phyloP scores from a whole-genome alignment of 2,113 vertebrate species.

The Heterochromis multidens region DNA sequence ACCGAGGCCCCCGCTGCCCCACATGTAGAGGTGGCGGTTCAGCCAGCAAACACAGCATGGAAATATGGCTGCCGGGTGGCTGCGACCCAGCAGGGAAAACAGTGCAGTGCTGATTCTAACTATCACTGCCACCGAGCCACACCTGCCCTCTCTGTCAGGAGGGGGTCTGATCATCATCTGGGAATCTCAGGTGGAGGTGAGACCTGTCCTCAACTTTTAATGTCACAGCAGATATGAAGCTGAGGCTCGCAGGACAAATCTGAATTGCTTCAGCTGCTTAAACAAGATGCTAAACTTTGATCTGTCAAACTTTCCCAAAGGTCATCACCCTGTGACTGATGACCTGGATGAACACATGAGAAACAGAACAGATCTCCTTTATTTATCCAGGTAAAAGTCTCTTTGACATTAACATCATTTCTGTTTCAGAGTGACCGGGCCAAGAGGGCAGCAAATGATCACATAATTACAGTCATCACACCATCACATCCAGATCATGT shows the following conservation, averaged over 20 bases:
- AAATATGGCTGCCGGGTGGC: neutral
- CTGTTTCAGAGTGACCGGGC: neutral
- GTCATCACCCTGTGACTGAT: neutral
- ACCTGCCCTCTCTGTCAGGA: neutral
- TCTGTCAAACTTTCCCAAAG: neutral
- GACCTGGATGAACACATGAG: neutral
- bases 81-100: neutral
- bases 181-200: neutral
- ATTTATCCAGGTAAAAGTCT: neutral
- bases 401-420: neutral
- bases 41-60: constrained; percentile 18
- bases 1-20: neutral
- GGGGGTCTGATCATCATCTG: neutral
- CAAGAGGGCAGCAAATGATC: neutral
- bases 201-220: neutral
- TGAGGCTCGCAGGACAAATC: neutral
- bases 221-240: neutral
- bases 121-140: neutral
- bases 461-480: neutral
- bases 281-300: neutral
- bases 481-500: neutral
- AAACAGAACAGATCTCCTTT: neutral
- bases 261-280: neutral
- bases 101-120: neutral
- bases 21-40: neutral